Evolutionary conservation across 2,113 vertebrate genomes (phyloP).

Genomic region (Coryphaenoides rupestris): DNA sequence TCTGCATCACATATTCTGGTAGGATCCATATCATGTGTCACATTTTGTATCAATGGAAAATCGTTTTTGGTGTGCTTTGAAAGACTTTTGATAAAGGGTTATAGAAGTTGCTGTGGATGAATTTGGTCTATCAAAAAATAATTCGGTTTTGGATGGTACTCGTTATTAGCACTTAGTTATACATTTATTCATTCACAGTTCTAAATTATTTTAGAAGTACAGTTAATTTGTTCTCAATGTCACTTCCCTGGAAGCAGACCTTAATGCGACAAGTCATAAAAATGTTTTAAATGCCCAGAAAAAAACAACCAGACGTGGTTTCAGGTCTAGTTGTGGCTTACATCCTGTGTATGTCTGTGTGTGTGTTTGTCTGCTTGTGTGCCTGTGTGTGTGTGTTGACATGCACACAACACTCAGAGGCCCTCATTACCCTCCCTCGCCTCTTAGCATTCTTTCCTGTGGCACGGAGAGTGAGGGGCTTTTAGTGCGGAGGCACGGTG

Average conservation of each 20-base stretch:
- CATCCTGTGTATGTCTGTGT: not conserved
- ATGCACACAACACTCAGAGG: constrained; percentile 38
- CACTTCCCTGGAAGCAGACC: no score
- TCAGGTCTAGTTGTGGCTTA: no score
- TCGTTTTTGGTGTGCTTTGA: not conserved
- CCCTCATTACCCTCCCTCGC: constrained; percentile 52
- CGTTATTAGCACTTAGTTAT: no score
- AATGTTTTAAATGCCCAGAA: no score
- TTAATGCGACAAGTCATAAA: no score
- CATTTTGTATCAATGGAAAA: not conserved
- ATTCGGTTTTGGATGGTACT: not conserved
- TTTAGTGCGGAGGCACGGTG: constrained; percentile 82
- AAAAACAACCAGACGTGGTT: no score
- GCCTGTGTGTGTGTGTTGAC: constrained; percentile 18
- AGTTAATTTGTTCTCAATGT: no score
- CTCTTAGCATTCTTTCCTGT: constrained; percentile 69
- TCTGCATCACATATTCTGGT: constrained; percentile 3
- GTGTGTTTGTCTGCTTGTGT: not conserved
- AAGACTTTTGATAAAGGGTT: no score
- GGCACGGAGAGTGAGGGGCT: constrained; percentile 77
- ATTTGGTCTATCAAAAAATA: not conserved
- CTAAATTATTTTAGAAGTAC: no score
- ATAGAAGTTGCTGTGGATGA: no score
- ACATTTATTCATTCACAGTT: no score
- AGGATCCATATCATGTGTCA: not conserved